phyloP scores from a whole-genome alignment of 2,113 vertebrate genomes.

The Pomatostomus ruficeps region DNA sequence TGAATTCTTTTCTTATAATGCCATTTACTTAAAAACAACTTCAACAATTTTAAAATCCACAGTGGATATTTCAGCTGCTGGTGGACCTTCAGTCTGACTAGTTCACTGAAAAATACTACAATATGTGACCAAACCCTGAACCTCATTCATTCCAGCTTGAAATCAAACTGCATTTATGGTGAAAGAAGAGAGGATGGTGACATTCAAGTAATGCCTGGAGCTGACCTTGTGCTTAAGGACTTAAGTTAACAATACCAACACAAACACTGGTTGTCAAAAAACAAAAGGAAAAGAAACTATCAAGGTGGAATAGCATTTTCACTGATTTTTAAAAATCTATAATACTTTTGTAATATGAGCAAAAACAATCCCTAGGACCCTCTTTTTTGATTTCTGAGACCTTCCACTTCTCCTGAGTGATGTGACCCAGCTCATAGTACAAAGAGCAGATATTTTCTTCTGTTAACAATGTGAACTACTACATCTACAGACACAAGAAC shows the following conservation, averaged over 20 bases:
- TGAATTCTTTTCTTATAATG: not conserved
- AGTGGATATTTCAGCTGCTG: not conserved
- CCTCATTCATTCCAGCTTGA: not conserved
- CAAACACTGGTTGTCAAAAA: not conserved
- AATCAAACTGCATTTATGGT: not conserved
- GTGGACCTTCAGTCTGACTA: not conserved
- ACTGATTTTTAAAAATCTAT: not conserved
- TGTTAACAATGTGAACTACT: not conserved
- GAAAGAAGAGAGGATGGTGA: not conserved
- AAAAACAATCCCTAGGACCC: not conserved
- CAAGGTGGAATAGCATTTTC: not conserved
- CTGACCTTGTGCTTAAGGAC: not conserved
- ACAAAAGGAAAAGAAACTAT: not conserved
- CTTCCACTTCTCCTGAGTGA: not conserved
- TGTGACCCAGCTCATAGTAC: not conserved
- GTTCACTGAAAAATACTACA: not conserved
- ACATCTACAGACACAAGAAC: not conserved
- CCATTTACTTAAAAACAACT: not conserved
- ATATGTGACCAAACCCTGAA: not conserved
- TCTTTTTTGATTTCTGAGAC: not conserved
- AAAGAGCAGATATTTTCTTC: not conserved
- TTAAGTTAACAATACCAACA: not conserved
- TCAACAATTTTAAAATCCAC: not conserved
- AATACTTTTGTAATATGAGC: not conserved
- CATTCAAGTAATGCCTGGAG: not conserved